Evolutionary conservation across 2,113 vertebrate species (phyloP).

Genomic region (Xerus inauris): DNA sequence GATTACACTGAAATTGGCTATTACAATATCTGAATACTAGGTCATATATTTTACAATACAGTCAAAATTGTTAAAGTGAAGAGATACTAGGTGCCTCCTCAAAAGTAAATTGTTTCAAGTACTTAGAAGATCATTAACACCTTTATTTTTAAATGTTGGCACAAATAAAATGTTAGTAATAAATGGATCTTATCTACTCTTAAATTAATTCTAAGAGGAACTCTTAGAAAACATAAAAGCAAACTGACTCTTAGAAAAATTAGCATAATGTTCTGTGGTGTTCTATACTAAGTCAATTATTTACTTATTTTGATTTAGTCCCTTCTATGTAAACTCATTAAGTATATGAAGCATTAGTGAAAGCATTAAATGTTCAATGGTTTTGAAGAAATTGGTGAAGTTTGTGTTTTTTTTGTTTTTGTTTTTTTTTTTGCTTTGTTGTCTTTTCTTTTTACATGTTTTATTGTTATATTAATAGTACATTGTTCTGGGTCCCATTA

Average conservation of each 20-base stretch:
- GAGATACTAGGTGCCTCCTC: neutral
- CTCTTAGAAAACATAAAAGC: neutral
- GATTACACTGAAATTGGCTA: neutral
- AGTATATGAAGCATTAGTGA: neutral
- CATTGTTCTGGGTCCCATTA: neutral
- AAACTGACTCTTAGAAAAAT: neutral
- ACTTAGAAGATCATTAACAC: neutral
- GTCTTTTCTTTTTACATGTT: neutral
- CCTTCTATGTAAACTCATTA: neutral
- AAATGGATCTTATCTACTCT: neutral
- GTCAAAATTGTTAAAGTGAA: neutral
- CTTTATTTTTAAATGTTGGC: neutral
- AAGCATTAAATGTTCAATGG: neutral
- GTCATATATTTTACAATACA: neutral
- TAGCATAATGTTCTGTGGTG: neutral
- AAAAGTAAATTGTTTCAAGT: neutral
- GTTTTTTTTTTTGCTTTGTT: neutral
- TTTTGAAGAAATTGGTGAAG: neutral
- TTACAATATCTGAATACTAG: neutral
- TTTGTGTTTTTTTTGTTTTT: neutral
- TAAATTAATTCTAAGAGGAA: neutral
- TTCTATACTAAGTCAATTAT: neutral
- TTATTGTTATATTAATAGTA: neutral
- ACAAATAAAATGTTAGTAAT: neutral
- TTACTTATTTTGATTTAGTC: neutral